Percentiles rank a stretch among this genome's conserved stretches.
These are phyloP conservation scores for Smittia sp. DNA, from an alignment of 2,888 invertebrate genomes.

Conservation along the genomic window DNA sequence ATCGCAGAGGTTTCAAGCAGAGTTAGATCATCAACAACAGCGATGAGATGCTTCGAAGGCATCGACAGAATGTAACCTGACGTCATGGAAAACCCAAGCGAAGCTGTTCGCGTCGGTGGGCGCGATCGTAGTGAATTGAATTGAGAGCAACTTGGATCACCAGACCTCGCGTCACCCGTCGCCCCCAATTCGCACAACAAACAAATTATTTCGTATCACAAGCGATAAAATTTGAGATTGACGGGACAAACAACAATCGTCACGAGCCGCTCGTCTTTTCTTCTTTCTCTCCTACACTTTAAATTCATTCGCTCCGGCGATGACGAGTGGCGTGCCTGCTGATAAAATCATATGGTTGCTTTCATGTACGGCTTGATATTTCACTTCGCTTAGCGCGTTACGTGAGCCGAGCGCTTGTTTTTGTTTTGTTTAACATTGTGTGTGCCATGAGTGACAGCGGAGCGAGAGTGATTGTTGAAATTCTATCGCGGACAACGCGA, in stretches of 20 bases:
- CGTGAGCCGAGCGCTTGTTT: neutral
- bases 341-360: neutral
- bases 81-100: neutral
- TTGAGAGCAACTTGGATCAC: neutral
- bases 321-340: neutral
- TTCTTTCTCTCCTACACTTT: neutral
- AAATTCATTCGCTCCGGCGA: neutral
- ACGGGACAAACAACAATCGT: neutral
- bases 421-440: neutral
- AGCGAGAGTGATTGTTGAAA: too few species aligned
- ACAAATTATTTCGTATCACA: neutral
- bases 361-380: neutral
- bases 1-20: neutral
- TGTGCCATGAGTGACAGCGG: neutral
- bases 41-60: neutral
- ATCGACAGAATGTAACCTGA: neutral
- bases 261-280: neutral
- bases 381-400: neutral
- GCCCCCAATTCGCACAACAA: neutral
- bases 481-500: too few species aligned
- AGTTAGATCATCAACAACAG: neutral
- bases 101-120: neutral
- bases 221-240: conserved; percentile 4
- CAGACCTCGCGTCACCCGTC: neutral
- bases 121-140: neutral